A percentile compares a stretch with the other conserved stretches of the same genome.
Evolutionary conservation across 2,113 vertebrate species (phyloP).

Genomic region (Myrmophylax atrothorax): DNA sequence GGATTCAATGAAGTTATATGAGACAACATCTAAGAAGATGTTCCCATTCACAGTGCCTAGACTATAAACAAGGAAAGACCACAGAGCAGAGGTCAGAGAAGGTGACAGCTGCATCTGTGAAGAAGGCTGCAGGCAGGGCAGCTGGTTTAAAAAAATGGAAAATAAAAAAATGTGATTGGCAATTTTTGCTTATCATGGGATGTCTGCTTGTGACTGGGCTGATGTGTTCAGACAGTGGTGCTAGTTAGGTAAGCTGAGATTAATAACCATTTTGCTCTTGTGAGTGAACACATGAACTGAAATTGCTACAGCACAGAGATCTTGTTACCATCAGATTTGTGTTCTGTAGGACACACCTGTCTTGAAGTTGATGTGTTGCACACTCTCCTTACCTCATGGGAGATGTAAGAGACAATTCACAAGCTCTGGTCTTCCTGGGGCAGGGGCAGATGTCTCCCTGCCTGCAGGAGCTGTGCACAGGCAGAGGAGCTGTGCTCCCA

Average conservation of each 20-base stretch:
- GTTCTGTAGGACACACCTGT: background rate
- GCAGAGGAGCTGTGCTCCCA: background rate
- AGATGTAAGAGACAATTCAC: background rate
- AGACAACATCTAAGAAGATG: background rate
- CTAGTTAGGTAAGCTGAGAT: background rate
- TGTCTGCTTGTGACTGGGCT: conserved; percentile 4
- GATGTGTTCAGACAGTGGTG: background rate
- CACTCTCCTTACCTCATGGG: background rate
- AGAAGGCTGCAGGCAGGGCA: conserved; percentile 9
- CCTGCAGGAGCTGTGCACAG: background rate
- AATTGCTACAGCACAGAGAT: background rate
- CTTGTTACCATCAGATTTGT: background rate
- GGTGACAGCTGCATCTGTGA: conserved; percentile 10
- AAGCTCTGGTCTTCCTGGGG: background rate
- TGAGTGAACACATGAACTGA: background rate
- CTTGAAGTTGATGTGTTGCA: background rate
- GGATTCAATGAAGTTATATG: background rate
- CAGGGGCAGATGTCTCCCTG: background rate
- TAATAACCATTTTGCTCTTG: background rate
- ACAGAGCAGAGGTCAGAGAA: conserved; percentile 8
- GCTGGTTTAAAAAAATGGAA: background rate
- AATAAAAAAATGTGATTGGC: background rate
- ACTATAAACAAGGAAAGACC: background rate
- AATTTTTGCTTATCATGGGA: conserved; percentile 33
- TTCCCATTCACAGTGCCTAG: background rate